Evolutionary conservation across 2,113 vertebrate species (phyloP), one percentile per base, ranked within the genome.

Genomic region (Balaenoptera acutorostrata): DNA sequence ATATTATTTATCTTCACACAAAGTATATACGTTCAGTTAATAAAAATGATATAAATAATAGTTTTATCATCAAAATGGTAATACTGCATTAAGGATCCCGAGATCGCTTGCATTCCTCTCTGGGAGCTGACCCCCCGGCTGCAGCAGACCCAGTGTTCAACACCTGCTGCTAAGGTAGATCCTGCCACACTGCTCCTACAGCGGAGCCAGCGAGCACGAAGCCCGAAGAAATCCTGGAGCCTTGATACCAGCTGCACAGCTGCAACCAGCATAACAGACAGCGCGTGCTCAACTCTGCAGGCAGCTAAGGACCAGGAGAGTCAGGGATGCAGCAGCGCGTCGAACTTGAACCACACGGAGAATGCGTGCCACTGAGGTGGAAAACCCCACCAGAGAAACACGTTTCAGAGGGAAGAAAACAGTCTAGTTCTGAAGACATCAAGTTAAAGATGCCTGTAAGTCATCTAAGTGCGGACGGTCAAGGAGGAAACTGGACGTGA

Each of bases 111-210:
- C 61, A 31, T 13, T 8, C 31, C 46, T 23, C 75, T 12, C 74
- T 78, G 31, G 49, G 49, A 78, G 33, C n/a, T 20, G 75, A 13
- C 18, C 18, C 11, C 11, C 5, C 3, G 1, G 46, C 57, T 49
- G 46, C 18, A 17, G 31, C 18, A 23, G 23, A 8, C 59, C 33
- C 49, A 2, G 0, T 0, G 10, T 7, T 18, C 17, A 12, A 31
- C 31, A 20, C 74, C 46, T 52, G 74, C 46, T 20, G 18, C 9
- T 12, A 18, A 12, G 74, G 74, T 20, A 21, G 74, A 52, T 18
- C 74, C 46, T 1, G 4, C 49, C 75, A 8, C 75, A 13, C 31
- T 55, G 75, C 46, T 55, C 49, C 75, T n/a, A 55, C 10, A 1
- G 46, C n/a, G 33, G 31, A 52, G 31, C 72, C 74, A 12, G 46